phyloP scores from a whole-genome alignment of 2,113 vertebrate species.

The Periophthalmodon schlosseri region DNA sequence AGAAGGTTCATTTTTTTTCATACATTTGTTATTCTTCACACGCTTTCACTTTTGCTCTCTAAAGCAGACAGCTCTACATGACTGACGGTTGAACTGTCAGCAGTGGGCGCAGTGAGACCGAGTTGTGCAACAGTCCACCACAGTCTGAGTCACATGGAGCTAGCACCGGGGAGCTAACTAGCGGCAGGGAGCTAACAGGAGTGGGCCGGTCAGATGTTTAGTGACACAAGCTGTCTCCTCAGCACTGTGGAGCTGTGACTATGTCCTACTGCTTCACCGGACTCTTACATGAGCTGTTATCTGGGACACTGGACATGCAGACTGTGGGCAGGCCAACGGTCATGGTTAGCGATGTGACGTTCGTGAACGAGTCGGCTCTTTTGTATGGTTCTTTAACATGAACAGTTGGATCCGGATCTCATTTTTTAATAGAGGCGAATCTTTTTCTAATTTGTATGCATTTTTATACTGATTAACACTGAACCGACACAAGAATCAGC shows the following conservation, averaged over 20 bases:
- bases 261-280: neutral
- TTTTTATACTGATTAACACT: too few relatives aligned
- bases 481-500: too few relatives aligned
- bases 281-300: neutral
- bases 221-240: conserved; percentile 27
- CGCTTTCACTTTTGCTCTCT: neutral
- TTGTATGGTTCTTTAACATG: too few relatives aligned
- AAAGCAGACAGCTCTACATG: neutral
- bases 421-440: too few relatives aligned
- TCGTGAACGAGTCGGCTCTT: too few relatives aligned
- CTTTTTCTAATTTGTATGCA: too few relatives aligned
- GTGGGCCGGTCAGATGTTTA: conserved; percentile 18
- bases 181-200: conserved; percentile 7
- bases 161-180: conserved; percentile 4
- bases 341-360: neutral
- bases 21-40: neutral
- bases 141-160: conserved; percentile 16
- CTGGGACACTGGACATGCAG: neutral
- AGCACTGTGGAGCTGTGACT: neutral
- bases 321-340: neutral
- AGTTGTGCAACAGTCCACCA: conserved; percentile 12
- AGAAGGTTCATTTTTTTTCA: neutral
- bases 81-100: conserved; percentile 5
- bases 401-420: too few relatives aligned
- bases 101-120: neutral